These are phyloP conservation scores for Ellobium chinense DNA, from an alignment of 2,888 invertebrate genomes.

Conservation along the genomic window DNA sequence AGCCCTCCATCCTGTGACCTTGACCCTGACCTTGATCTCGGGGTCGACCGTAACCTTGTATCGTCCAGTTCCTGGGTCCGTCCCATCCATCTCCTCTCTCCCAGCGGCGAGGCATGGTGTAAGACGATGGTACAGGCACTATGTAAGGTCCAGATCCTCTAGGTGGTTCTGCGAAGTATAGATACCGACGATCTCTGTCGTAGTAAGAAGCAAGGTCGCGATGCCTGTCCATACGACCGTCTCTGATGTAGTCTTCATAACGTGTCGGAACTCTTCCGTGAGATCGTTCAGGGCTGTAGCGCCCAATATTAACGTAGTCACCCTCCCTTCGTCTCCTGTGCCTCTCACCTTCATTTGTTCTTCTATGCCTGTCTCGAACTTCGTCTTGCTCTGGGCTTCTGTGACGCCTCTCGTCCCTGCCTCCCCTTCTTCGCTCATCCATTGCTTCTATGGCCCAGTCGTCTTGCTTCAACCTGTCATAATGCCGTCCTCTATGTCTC, in stretches of 20 bases:
- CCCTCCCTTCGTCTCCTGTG: background rate
- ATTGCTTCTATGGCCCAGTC: background rate
- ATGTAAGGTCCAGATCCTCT: slow-evolving; percentile 7
- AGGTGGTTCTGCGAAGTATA: background rate
- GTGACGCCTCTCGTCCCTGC: background rate
- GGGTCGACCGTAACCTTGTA: slow-evolving; percentile 9
- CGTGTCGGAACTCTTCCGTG: background rate
- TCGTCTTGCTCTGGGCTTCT: background rate
- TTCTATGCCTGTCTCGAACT: background rate
- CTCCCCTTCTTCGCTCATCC: background rate
- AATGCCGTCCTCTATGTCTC: background rate
- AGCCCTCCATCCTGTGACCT: background rate
- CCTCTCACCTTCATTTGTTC: background rate
- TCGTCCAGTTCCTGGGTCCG: background rate
- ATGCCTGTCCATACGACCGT: background rate
- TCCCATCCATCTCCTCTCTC: background rate
- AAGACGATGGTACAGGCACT: background rate
- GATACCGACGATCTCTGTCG: slow-evolving; percentile 1
- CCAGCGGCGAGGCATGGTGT: background rate
- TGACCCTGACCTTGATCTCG: background rate
- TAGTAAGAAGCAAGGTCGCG: background rate
- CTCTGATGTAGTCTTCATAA: background rate
- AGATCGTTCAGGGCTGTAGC: background rate
- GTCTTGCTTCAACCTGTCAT: background rate
- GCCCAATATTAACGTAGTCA: background rate